phyloP scores from a whole-genome alignment of 35 echinoderm and acorn worm genomes.

The Acanthaster planci region DNA sequence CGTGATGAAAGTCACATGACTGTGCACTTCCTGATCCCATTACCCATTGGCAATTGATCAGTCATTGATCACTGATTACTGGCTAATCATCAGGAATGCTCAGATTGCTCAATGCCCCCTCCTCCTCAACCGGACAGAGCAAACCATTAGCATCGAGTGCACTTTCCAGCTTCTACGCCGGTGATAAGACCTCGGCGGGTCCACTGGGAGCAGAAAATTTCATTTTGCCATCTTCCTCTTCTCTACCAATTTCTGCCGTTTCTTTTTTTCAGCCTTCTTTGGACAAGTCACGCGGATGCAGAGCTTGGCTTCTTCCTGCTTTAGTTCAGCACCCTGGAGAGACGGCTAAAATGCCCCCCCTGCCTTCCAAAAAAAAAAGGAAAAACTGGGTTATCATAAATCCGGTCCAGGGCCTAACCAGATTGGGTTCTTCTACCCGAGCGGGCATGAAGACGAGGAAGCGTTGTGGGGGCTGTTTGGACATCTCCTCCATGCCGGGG shows the following conservation, averaged over 20 bases:
- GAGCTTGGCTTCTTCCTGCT: constrained; percentile 5
- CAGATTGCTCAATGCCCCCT: constrained; percentile 3
- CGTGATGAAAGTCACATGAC: too few species aligned
- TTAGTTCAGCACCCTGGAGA: constrained; percentile 24
- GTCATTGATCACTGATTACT: too few species aligned
- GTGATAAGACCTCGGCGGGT: not conserved
- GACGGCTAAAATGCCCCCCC: not conserved
- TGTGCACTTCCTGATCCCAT: too few species aligned
- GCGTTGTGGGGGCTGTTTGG: not conserved
- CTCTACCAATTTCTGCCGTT: not conserved
- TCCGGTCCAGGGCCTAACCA: constrained; percentile 13
- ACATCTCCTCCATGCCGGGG: not conserved
- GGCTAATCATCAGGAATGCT: too few species aligned
- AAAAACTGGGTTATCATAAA: constrained; percentile 27
- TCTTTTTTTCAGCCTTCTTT: not conserved
- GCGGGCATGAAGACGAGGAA: not conserved
- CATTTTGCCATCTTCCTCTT: not conserved
- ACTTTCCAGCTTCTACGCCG: not conserved
- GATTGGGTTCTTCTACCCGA: constrained; percentile 30
- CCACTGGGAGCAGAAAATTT: constrained; percentile 18
- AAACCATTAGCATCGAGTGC: constrained; percentile 11
- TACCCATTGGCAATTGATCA: too few species aligned
- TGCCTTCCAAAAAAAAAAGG: not conserved
- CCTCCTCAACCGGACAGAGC: not conserved
- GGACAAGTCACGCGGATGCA: not conserved